Evolutionary conservation across 2,888 invertebrate genomes (phyloP), one percentile per base, ranked within the genome.

Genomic region (Watsonalla binaria): DNA sequence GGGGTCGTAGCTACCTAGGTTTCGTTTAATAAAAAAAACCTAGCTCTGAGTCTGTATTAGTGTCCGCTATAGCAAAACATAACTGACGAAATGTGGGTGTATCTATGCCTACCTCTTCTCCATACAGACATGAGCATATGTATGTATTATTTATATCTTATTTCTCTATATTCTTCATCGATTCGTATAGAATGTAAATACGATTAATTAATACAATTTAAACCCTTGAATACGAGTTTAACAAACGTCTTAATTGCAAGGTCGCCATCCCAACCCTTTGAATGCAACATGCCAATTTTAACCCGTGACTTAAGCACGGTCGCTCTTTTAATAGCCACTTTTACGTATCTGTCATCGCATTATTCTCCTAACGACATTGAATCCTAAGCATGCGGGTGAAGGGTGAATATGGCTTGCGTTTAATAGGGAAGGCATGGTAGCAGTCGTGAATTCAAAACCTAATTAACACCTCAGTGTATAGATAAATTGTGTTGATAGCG

Each of bases 361-460:
- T 4, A 5, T 5, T 14, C 11, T 14, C 24, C 59, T 62, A 33
- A 35, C 56, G 5, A 75, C 35, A 69, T 57, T 70, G 11, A 51
- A 64, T 74, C 61, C 56, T 76, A 74, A 0, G 6, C 0, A 4
- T 7, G 11, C 6, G 2, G 14, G 15, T 35, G 70, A 80, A 56
- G 60, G 76, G 67, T 53, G 46, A 45, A 52, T 68, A 72, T 78
- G 47, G 54, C 52, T 59, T 57, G 58, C 14, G 54, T 45, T 14
- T 2, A 39, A 52, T 39, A 24, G 57, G 51, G 63, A 66, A 72
- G 68, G 75, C 78, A 80, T 80, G 77, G 80, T 76, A 78, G 76
- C 77, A 83, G 88, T 90, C 90, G 90, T 90, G 90, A 89, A 89
- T 82, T 80, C 82, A 76, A 80, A 81, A 76, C 80, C 86, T 90